A percentile compares a stretch with the other conserved stretches of the same genome.
Evolutionary conservation across 2,113 vertebrate genomes (phyloP).

Genomic region (Heterotis niloticus): DNA sequence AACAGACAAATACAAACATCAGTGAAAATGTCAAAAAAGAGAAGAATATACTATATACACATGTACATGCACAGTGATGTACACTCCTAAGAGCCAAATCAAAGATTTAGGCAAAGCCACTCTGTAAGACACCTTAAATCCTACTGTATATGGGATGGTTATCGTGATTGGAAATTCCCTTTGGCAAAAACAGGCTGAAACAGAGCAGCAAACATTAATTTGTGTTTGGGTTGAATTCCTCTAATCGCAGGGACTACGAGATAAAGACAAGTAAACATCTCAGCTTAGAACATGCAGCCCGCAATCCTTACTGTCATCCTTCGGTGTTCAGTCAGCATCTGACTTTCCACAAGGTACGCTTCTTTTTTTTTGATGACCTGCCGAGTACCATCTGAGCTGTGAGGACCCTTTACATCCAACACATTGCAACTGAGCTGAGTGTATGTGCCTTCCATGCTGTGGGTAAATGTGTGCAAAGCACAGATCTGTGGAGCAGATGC

Average conservation of each 20-base stretch:
- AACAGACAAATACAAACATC: not conserved
- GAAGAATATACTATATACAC: slow-evolving; percentile 28
- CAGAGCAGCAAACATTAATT: slow-evolving; percentile 46
- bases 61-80: slow-evolving; percentile 51
- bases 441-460: not conserved
- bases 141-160: slow-evolving; percentile 34
- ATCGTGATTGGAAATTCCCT: slow-evolving; percentile 58
- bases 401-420: slow-evolving; percentile 41
- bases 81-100: slow-evolving; percentile 51
- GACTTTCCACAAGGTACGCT: slow-evolving; percentile 42
- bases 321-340: slow-evolving; percentile 53
- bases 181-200: slow-evolving; percentile 52
- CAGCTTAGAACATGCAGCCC: slow-evolving; percentile 41
- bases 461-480: slow-evolving; percentile 25
- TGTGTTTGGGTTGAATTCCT: slow-evolving; percentile 49
- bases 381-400: slow-evolving; percentile 49
- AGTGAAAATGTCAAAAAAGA: slow-evolving; percentile 35
- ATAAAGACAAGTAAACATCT: slow-evolving; percentile 44
- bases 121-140: slow-evolving; percentile 53
- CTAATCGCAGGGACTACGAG: slow-evolving; percentile 55
- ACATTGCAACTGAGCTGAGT: slow-evolving; percentile 28
- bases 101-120: slow-evolving; percentile 50
- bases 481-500: not conserved
- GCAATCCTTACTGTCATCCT: slow-evolving; percentile 49
- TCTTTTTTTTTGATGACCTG: slow-evolving; percentile 36